Base-by-base conservation (phyloP, 2,888 invertebrate genomes). In the Allolobophora icterica region DNA sequence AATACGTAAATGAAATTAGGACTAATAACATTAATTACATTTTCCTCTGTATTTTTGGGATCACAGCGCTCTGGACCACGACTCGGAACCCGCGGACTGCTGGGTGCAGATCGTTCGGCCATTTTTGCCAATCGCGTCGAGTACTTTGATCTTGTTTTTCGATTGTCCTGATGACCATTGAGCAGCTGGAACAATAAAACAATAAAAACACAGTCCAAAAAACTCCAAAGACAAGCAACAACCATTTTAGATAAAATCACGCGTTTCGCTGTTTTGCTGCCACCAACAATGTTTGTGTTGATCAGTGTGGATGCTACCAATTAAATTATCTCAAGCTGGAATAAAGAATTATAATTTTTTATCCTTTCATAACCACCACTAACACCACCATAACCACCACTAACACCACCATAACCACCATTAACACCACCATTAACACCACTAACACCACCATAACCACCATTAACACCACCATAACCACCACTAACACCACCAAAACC, bases 61-160 rank as follows among this genome's bases (percentile, higher is more conserved):
- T 71, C 71, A 13, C 30, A 24, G 30, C 58, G 58, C 30, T 58
- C 24, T 13, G 3, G 58, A 58, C 24, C 58, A 17, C 13, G 71
- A 71, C 71, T 71, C 11, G 30, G 11, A 71, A n/a, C n/a, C n/a
- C n/a, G 71, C 5, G 71, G 71, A 71, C 71, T 71, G 71, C 8
- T 71, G 8, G 71, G n/a, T 71, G 71, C 71, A 71, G 71, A 71
- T n/a, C 71, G 71, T 11, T 71, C 71, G 1, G 71, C 11, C 71
- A 71, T 71, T 71, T 71, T 71, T 71, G 71, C 71, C 71, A 71
- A 71, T 71, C 71, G 71, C 30, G 71, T n/a, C 6, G 71, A 71
- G 71, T 71, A 71, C 71, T 71, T 71, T 71, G 71, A n/a, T 71
- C 71, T 30, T 71, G 71, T 71, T 71, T 71, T 71, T 71, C 71